Conservation (phyloP, 92 coral and sea anemone species). For the Porites cylindrica region DNA sequence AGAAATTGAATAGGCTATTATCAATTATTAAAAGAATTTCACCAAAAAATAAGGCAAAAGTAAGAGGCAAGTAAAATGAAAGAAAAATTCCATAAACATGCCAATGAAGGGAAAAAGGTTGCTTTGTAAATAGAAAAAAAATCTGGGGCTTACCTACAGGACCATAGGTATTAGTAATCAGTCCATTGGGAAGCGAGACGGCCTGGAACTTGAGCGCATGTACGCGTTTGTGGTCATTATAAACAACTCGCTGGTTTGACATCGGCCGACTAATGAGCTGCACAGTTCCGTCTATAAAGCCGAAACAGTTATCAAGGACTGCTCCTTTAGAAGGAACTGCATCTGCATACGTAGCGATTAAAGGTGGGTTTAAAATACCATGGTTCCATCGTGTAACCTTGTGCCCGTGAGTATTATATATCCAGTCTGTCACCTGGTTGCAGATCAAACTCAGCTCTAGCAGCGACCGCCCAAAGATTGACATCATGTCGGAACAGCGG, state of each 20-base stretch:
- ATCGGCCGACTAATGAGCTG: not conserved
- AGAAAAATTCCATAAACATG: conserved; percentile 18
- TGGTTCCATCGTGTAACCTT: conserved; percentile 4
- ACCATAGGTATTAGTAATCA: conserved; percentile 3
- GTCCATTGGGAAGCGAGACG: conserved; percentile 19
- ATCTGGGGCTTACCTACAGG: conserved; percentile 32
- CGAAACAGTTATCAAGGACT: conserved; percentile 26
- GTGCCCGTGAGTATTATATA: conserved; percentile 13
- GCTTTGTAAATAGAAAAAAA: conserved; percentile 8
- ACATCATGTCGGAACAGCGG: conserved; percentile 27
- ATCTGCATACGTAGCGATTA: conserved; percentile 14
- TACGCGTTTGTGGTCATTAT: too few species aligned
- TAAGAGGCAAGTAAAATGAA: conserved; percentile 34
- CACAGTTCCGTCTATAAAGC: not conserved
- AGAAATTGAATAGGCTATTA: conserved; percentile 32
- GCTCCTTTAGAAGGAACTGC: conserved; percentile 1
- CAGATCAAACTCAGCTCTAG: conserved; percentile 5
- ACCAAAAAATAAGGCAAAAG: conserved; percentile 44
- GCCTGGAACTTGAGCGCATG: conserved; percentile 24
- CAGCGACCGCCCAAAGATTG: conserved; percentile 29
- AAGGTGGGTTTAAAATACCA: conserved; percentile 16
- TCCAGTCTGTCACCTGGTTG: conserved; percentile 24
- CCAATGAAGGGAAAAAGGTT: conserved; percentile 19
- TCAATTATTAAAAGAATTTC: conserved; percentile 25
- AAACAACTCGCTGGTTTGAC: too few species aligned